These are phyloP conservation scores for Phasia obesa DNA, from an alignment of 2,888 invertebrate genomes.

Conservation along the genomic window DNA sequence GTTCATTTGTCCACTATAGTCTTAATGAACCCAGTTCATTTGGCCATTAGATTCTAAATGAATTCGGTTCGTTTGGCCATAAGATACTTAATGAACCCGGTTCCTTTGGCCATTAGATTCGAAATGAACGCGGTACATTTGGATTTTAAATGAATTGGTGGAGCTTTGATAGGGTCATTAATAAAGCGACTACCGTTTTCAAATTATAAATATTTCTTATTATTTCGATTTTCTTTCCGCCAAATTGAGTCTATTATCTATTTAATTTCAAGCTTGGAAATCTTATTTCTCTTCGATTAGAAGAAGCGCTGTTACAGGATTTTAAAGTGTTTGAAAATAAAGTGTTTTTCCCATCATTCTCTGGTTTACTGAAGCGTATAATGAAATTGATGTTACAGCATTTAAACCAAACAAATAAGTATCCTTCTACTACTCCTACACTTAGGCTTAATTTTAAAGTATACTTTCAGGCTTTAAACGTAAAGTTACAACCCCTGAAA, in stretches of 20 bases:
- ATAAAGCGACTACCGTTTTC: too few species aligned
- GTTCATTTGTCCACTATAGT: not conserved
- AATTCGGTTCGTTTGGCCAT: too few species aligned
- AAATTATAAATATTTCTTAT: too few species aligned
- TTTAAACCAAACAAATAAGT: not conserved
- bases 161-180: too few species aligned
- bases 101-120: not conserved
- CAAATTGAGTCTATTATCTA: too few species aligned
- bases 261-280: too few species aligned
- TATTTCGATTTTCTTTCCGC: too few species aligned
- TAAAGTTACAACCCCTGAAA: slow-evolving; percentile 3
- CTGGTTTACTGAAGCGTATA: not conserved
- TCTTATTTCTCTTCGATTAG: too few species aligned
- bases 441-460: slow-evolving; percentile 1
- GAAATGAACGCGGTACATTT: not conserved
- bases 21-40: too few species aligned
- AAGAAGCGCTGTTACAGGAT: not conserved
- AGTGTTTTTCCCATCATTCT: not conserved
- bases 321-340: not conserved
- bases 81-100: too few species aligned
- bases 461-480: slow-evolving; percentile 24
- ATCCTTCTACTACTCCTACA: not conserved
- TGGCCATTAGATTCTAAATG: too few species aligned
- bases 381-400: slow-evolving; percentile 1
- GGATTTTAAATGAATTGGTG: too few species aligned